These are phyloP conservation scores for Sander vitreus DNA, from an alignment of 2,113 vertebrate species.

Conservation along the genomic window DNA sequence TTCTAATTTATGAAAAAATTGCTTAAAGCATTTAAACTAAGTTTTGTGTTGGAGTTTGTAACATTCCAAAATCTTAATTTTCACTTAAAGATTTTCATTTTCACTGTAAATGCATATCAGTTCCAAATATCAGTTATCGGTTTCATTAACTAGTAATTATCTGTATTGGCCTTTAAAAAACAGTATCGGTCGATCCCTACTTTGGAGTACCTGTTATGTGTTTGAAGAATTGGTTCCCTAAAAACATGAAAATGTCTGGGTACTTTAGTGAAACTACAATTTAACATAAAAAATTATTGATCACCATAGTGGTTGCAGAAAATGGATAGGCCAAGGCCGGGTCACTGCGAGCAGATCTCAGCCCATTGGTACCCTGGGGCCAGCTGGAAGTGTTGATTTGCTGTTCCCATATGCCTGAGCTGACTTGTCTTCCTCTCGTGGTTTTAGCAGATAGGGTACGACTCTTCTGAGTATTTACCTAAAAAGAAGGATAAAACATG, in stretches of 20 bases:
- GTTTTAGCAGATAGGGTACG: constrained; percentile 48
- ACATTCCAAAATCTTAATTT: too few relatives aligned
- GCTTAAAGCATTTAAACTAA: too few relatives aligned
- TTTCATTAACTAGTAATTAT: too few relatives aligned
- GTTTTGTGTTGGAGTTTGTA: too few relatives aligned
- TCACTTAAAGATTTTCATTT: too few relatives aligned
- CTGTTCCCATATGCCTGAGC: constrained; percentile 87
- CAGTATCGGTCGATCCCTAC: too few relatives aligned
- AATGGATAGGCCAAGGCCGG: constrained; percentile 81
- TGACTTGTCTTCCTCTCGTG: constrained; percentile 73
- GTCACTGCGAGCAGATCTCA: constrained; percentile 90
- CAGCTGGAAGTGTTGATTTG: constrained; percentile 62
- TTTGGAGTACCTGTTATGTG: not conserved
- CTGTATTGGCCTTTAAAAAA: too few relatives aligned
- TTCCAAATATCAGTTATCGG: too few relatives aligned
- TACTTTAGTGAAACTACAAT: not conserved
- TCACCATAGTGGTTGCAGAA: constrained; percentile 36
- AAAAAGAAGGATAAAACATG: not conserved
- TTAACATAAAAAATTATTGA: not conserved
- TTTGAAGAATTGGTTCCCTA: not conserved
- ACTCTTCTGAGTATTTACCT: constrained; percentile 46
- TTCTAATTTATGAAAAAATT: too few relatives aligned
- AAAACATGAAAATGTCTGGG: not conserved
- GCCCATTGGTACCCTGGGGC: constrained; percentile 75
- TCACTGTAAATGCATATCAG: too few relatives aligned